These are phyloP conservation scores for Nomia melanderi DNA, from an alignment of 1,140 invertebrate species.

Conservation along the genomic window DNA sequence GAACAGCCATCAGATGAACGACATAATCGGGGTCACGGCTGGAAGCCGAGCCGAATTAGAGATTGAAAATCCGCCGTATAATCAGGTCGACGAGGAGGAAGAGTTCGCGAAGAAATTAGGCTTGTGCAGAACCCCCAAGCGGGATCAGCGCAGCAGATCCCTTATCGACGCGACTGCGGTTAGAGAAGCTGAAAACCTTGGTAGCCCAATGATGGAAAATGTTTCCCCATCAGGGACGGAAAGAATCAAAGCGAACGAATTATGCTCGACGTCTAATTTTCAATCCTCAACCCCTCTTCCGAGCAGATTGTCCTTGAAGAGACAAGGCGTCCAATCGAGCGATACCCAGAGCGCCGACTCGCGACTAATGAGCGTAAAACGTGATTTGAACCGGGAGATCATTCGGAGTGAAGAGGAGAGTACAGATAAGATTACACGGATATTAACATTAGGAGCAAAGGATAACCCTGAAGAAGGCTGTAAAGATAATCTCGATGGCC, in stretches of 20 bases:
- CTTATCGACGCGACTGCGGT: background rate
- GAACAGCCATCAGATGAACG: constrained; percentile 16
- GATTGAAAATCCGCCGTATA: no score
- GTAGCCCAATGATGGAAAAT: background rate
- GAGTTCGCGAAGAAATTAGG: background rate
- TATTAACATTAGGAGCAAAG: background rate
- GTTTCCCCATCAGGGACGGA: no score
- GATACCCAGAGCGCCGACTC: accelerated
- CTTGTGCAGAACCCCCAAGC: background rate
- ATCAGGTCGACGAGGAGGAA: background rate
- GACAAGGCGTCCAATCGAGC: background rate
- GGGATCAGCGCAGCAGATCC: background rate
- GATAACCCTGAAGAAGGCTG: no score
- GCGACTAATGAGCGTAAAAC: constrained; percentile 12
- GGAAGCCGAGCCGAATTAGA: background rate
- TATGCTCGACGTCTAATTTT: background rate
- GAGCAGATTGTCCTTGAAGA: constrained; percentile 33
- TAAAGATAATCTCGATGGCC: background rate
- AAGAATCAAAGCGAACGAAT: background rate
- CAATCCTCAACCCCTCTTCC: background rate
- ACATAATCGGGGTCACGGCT: constrained; percentile 12
- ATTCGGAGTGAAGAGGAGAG: background rate
- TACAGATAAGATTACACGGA: no score
- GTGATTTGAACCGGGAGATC: constrained; percentile 28
- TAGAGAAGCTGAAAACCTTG: background rate